Evolutionary conservation across 2,113 vertebrate genomes (phyloP).

Genomic region (Pipa parva): DNA sequence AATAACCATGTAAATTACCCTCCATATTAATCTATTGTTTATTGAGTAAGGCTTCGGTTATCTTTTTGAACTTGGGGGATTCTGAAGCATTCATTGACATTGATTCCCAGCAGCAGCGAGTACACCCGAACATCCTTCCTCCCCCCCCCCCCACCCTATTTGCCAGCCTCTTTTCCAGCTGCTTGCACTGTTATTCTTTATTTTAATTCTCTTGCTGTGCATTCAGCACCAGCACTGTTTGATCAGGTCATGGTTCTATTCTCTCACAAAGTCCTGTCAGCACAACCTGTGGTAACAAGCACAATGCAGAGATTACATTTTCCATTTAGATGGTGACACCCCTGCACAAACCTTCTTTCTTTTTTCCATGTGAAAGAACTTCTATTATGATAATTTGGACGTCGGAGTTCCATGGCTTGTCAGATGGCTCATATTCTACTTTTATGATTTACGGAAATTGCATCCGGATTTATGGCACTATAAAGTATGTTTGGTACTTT

Average conservation of each 20-base stretch:
- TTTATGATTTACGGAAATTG: background rate
- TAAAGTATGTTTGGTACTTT: no score
- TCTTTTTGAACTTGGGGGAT: constrained; percentile 65
- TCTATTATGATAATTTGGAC: background rate
- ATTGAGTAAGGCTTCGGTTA: constrained; percentile 58
- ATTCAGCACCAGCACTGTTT: constrained; percentile 48
- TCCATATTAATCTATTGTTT: constrained; percentile 54
- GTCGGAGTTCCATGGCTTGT: background rate
- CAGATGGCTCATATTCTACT: background rate
- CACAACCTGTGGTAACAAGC: constrained; percentile 5
- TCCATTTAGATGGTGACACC: constrained; percentile 20
- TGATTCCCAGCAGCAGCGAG: constrained; percentile 51
- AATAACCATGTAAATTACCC: constrained; percentile 51
- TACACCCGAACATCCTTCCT: constrained; percentile 40
- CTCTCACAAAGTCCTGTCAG: constrained; percentile 25
- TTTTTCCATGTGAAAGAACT: background rate
- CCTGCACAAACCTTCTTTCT: background rate
- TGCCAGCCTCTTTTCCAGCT: constrained; percentile 28
- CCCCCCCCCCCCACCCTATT: background rate
- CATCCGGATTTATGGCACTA: background rate
- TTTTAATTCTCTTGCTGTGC: constrained; percentile 37
- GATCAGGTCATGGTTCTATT: constrained; percentile 45
- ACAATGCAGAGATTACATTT: constrained; percentile 7
- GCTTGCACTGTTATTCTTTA: constrained; percentile 44
- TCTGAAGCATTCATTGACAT: constrained; percentile 44